These are phyloP conservation scores for Drosophila saltans DNA, from an alignment of 1,140 invertebrate species.

Conservation along the genomic window DNA sequence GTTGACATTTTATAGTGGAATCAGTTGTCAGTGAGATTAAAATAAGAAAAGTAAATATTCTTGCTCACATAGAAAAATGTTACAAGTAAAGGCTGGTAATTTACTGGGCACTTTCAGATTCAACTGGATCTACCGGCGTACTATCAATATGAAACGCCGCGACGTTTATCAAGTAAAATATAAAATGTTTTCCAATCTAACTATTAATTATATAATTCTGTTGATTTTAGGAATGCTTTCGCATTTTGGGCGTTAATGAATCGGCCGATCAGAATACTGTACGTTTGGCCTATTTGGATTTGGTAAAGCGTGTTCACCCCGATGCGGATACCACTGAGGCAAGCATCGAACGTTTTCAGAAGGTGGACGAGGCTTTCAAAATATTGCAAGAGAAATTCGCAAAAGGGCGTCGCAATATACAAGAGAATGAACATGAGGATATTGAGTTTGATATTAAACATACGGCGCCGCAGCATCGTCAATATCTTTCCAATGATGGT, in stretches of 20 bases:
- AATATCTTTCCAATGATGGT: conserved; percentile 92
- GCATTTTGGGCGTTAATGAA: conserved; percentile 87
- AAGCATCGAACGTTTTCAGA: conserved; percentile 88
- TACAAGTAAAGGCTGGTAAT: conserved; percentile 12
- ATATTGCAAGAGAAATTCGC: conserved; percentile 85
- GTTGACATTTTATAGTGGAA: too few relatives aligned
- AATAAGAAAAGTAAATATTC: too few relatives aligned
- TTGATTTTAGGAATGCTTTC: conserved; percentile 86
- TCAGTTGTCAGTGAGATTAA: too few relatives aligned
- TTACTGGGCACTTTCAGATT: background rate
- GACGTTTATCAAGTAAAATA: conserved; percentile 57
- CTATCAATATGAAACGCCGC: conserved; percentile 52
- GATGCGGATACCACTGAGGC: conserved; percentile 89
- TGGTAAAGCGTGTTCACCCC: conserved; percentile 93
- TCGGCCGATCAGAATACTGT: conserved; percentile 89
- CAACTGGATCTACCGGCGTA: conserved; percentile 7
- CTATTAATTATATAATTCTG: conserved; percentile 11
- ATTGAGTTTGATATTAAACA: conserved; percentile 87
- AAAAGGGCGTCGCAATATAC: conserved; percentile 83
- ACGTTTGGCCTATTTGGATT: conserved; percentile 88
- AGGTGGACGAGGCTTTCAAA: conserved; percentile 86
- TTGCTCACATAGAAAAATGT: conserved; percentile 21
- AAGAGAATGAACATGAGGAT: conserved; percentile 83
- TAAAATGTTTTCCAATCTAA: background rate
- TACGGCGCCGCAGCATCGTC: conserved; percentile 94